Evolutionary conservation across 1,140 invertebrate genomes (phyloP), one percentile per base, ranked within the genome.

Genomic region (Heliconius melpomene): DNA sequence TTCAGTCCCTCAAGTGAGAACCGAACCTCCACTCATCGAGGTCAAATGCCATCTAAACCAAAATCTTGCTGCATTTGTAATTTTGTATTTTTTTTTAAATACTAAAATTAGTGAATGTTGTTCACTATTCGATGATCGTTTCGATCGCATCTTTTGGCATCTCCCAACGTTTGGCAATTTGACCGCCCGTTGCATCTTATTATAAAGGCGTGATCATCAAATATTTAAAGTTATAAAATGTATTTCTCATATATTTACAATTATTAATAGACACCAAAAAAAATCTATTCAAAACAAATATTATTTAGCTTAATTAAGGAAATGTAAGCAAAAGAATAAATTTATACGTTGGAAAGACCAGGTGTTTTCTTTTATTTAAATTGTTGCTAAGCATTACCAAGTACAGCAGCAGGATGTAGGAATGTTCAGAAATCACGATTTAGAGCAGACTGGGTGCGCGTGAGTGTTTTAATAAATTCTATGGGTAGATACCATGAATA

Each of bases 351-450:
- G 0, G 29, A 66, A 66, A 66, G 57, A 57, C 60, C 60, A 66
- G 60, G 60, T 66, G 60, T 66, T 13, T 66, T 29, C 23, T 66
- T 66, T 26, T 29, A 66, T 66, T 66, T 66, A 66, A 66, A 66
- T 66, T 29, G 60, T 66, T 26, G 23, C 60, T 66, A 66, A 66
- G 54, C n/a, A 57, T 57, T 57, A 57, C 54, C 54, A 57, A 57
- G 54, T 57, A 57, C 60, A 66, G 60, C 29, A 66, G 60, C 60
- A 29, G 60, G 60, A 66, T 66, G 60, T 66, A 13, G 60, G 60
- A 66, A 66, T 66, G 60, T 66, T 29, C 23, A 66, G 60, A 29
- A 66, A 66, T 66, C 60, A 66, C 60, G 60, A 66, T 66, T 66
- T 66, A n/a, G 60, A 66, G 60, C 60, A 66, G 20, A 66, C 54